Evolutionary conservation across 2,113 vertebrate species (phyloP).

Genomic region (Actenoides lindsayi): DNA sequence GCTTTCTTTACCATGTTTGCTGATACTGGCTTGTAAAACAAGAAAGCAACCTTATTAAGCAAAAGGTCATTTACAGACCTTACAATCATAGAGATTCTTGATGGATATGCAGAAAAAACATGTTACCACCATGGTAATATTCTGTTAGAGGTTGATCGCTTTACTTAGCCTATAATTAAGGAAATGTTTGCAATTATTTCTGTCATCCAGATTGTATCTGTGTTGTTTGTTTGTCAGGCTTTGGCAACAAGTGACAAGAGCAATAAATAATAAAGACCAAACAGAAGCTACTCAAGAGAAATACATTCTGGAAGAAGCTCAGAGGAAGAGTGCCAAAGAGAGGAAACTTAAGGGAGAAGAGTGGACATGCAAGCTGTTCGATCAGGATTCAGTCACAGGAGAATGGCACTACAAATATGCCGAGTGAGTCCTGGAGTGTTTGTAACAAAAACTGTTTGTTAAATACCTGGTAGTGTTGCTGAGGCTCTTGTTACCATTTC

Average conservation of each 20-base stretch:
- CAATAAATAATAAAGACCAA: conserved; percentile 98
- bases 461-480: neutral
- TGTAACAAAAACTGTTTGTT: neutral
- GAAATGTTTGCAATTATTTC: neutral
- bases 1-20: neutral
- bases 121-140: neutral
- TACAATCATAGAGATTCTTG: neutral
- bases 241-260: conserved; percentile 96
- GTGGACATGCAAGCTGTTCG: conserved; percentile 90
- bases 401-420: conserved; percentile 98
- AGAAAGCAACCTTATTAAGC: neutral
- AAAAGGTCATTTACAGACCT: neutral
- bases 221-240: conserved; percentile 77
- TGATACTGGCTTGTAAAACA: neutral
- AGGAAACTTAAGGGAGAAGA: conserved; percentile 91
- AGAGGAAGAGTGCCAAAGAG: conserved; percentile 91
- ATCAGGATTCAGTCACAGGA: conserved; percentile 90
- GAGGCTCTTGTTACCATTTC: neutral
- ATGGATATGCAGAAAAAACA: neutral
- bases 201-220: neutral
- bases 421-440: conserved; percentile 83
- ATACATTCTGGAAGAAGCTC: conserved; percentile 92
- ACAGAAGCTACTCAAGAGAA: conserved; percentile 97
- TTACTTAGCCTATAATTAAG: neutral
- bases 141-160: neutral